phyloP scores from a whole-genome alignment of 2,113 vertebrate species.

The Psettodes erumei region DNA sequence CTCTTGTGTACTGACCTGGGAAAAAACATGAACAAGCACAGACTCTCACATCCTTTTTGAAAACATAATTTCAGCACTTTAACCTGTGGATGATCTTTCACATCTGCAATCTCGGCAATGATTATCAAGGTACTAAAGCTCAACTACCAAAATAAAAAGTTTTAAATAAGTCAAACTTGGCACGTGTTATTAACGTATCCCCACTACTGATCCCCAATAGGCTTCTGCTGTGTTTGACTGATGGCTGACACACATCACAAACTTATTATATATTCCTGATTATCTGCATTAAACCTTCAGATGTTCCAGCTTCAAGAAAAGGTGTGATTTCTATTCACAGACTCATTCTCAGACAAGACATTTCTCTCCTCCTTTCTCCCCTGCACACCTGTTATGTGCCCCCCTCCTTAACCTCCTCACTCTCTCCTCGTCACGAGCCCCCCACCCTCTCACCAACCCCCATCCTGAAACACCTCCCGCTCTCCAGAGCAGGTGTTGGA shows the following conservation, averaged over 20 bases:
- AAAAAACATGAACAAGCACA: slow-evolving; percentile 37
- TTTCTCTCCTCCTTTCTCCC: slow-evolving; percentile 38
- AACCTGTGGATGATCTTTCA: slow-evolving; percentile 62
- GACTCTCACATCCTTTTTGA: slow-evolving; percentile 66
- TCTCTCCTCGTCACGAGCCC: slow-evolving; percentile 18
- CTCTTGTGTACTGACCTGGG: slow-evolving; percentile 6
- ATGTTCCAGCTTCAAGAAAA: slow-evolving; percentile 30
- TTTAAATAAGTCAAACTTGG: not conserved
- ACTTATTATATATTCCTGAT: slow-evolving; percentile 7
- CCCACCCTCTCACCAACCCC: slow-evolving; percentile 44
- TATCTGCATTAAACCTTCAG: slow-evolving; percentile 20
- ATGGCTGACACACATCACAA: slow-evolving; percentile 24
- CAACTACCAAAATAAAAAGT: slow-evolving; percentile 6
- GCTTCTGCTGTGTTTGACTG: slow-evolving; percentile 32
- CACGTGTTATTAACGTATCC: not conserved
- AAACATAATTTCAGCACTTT: slow-evolving; percentile 29
- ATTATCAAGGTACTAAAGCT: slow-evolving; percentile 46
- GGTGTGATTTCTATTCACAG: slow-evolving; percentile 74
- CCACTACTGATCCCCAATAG: not conserved
- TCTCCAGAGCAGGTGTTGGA: slow-evolving; percentile 70
- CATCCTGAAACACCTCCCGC: slow-evolving; percentile 52
- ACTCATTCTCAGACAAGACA: slow-evolving; percentile 27
- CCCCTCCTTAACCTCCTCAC: slow-evolving; percentile 32
- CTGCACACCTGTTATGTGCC: slow-evolving; percentile 59
- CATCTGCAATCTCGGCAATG: slow-evolving; percentile 58